A percentile compares a stretch with the other conserved stretches of the same genome.
These are phyloP conservation scores for Spodoptera litura DNA, from an alignment of 1,140 invertebrate genomes.

Conservation along the genomic window DNA sequence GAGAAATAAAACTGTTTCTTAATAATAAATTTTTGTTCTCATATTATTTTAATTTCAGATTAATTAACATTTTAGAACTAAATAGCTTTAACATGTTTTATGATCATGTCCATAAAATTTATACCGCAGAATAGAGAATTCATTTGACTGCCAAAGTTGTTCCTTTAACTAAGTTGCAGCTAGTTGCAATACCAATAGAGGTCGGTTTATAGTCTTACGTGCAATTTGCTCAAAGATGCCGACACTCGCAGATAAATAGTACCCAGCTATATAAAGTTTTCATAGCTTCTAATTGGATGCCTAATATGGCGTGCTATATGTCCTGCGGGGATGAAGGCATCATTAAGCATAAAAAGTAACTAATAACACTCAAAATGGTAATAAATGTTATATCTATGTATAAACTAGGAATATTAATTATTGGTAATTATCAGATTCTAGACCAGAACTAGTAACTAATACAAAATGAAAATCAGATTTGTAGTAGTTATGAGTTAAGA, in stretches of 20 bases:
- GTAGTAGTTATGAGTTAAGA: not conserved
- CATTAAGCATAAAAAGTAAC: conserved; percentile 14
- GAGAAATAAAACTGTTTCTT: not conserved
- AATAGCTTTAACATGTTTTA: conserved; percentile 11
- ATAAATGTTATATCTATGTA: conserved; percentile 3
- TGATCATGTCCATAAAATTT: conserved; percentile 34
- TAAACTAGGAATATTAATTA: not conserved
- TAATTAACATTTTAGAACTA: conserved; percentile 26
- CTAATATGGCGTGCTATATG: conserved; percentile 55
- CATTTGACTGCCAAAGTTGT: conserved; percentile 50
- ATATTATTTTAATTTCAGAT: not conserved
- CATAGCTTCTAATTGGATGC: conserved; percentile 68
- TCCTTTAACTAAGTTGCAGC: conserved; percentile 64
- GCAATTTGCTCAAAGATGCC: conserved; percentile 69
- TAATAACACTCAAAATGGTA: conserved; percentile 6
- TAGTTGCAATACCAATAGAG: conserved; percentile 54
- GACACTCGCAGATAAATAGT: conserved; percentile 60
- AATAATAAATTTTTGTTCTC: not conserved
- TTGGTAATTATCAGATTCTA: not conserved
- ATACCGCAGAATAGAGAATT: conserved; percentile 22
- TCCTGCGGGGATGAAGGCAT: conserved; percentile 8
- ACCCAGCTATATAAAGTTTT: conserved; percentile 62
- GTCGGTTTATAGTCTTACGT: conserved; percentile 60
- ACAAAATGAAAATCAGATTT: not conserved
- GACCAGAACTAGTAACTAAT: not conserved